Percentiles rank a stretch among this genome's conserved stretches.
Evolutionary conservation across 64 coral and sea anemone genomes (phyloP).

Genomic region (Montipora foliosa): DNA sequence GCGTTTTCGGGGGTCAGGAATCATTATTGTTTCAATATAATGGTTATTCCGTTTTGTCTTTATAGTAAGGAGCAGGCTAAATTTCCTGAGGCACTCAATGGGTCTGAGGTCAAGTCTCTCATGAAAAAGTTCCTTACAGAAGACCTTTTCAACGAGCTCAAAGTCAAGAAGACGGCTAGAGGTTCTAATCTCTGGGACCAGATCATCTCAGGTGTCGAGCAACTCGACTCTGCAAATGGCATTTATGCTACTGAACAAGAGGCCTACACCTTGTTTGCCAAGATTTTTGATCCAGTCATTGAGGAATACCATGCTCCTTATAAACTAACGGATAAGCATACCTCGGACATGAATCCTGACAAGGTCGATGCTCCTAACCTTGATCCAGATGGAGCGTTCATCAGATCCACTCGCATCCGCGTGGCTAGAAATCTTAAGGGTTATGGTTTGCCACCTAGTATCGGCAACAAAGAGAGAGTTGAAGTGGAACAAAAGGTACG

Average conservation of each 20-base stretch:
- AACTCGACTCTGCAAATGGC: constrained; percentile 82
- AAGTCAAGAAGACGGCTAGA: constrained; percentile 80
- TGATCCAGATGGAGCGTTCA: constrained; percentile 72
- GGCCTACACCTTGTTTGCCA: constrained; percentile 71
- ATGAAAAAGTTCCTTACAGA: constrained; percentile 76
- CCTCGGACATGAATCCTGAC: constrained; percentile 83
- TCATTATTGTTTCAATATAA: background rate
- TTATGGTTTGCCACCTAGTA: constrained; percentile 71
- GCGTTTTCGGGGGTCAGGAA: background rate
- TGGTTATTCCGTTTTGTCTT: background rate
- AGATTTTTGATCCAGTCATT: constrained; percentile 72
- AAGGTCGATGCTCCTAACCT: constrained; percentile 80
- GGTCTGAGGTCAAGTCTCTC: constrained; percentile 71
- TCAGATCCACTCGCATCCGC: constrained; percentile 92
- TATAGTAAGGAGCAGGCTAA: constrained; percentile 31
- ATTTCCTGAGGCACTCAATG: constrained; percentile 70
- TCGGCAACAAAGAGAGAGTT: constrained; percentile 74
- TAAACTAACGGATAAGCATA: constrained; percentile 83
- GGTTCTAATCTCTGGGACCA: constrained; percentile 67
- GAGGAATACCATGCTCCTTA: constrained; percentile 88
- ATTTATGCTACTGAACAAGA: constrained; percentile 90
- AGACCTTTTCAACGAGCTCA: constrained; percentile 76
- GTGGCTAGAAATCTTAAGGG: constrained; percentile 90
- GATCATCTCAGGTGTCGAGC: constrained; percentile 75
- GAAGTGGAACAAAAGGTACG: constrained; percentile 91